Conservation (phyloP, 2,888 invertebrate genomes). For the Lasioglossum lativentre region DNA sequence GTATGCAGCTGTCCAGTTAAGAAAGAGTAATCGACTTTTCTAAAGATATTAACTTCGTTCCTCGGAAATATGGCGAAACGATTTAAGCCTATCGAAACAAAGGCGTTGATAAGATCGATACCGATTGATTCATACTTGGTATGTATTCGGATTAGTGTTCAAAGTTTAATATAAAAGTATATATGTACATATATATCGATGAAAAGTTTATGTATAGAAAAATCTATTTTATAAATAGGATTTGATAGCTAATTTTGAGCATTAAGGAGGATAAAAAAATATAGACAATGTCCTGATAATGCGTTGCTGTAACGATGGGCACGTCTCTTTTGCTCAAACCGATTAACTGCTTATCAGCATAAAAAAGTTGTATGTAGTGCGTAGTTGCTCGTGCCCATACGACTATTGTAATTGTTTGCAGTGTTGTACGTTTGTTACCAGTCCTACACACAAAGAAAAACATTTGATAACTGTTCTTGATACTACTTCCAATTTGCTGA, state of each 20-base stretch:
- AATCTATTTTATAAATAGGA: slow-evolving; percentile 6
- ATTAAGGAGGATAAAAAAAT: neutral
- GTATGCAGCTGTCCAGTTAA: too few relatives aligned
- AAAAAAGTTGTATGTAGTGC: slow-evolving; percentile 28
- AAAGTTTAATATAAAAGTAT: slow-evolving; percentile 11
- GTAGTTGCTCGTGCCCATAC: slow-evolving; percentile 20
- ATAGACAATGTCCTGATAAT: neutral
- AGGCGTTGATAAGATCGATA: slow-evolving; percentile 33
- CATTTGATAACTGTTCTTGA: slow-evolving; percentile 71
- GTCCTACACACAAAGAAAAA: slow-evolving; percentile 46
- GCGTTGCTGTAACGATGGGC: slow-evolving; percentile 20
- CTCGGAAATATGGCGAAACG: slow-evolving; percentile 16
- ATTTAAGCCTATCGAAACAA: slow-evolving; percentile 18
- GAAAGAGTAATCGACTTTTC: slow-evolving; percentile 19
- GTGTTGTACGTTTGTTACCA: slow-evolving; percentile 32
- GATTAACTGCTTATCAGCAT: slow-evolving; percentile 36
- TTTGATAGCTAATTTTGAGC: neutral
- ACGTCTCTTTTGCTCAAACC: neutral
- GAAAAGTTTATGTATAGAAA: neutral
- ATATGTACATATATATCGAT: too few relatives aligned
- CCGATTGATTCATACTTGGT: slow-evolving; percentile 20
- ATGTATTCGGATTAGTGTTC: slow-evolving; percentile 26
- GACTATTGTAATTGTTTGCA: slow-evolving; percentile 24
- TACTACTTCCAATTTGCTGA: slow-evolving; percentile 74
- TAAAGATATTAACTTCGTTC: neutral